Base-by-base conservation (phyloP, 2,888 invertebrate genomes). In the Mamestra brassicae region DNA sequence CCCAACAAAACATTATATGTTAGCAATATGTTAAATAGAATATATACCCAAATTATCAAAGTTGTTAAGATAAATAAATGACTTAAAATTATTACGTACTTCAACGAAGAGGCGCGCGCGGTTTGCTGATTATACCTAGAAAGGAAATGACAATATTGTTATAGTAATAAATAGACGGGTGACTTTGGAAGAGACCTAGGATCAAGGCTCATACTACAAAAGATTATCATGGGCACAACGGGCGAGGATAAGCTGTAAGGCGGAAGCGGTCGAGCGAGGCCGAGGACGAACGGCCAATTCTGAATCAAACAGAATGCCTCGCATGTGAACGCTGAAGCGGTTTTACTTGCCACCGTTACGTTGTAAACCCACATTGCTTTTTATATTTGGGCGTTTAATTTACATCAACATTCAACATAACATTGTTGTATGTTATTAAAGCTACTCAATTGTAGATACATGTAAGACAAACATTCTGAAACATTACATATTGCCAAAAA, bases 71-170 rank as follows among this genome's bases (percentile, higher is more conserved):
- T 86, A 86, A 90, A 89, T 87, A 89, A 91, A 91, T 89, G 67
- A 79, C 68, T 87, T 79, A 87, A 92, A 92, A 90, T 86, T 89
- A 89, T 94, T 96, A 96, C 96, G 96, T 96, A 96, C 96, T 96
- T 96, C 88, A 96, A 93, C 94, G 95, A 95, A 94, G 96, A 95
- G 89, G 95, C 93, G 93, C 96, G 95, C 93, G 95, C 95, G 93
- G 94, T 94, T 95, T 95, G 96, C 93, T 96, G 96, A 94, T 95
- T 96, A 96, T 96, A 96, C 96, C 96, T 96, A 96, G 96, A 96
- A 96, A 95, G 94, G 95, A 95, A 96, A 96, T 93, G 86, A 94
- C 90, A 93, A 91, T 90, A 90, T 91, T 90, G 92, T 93, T 91
- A 92, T 92, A 93, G 89, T 92, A 90, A 91, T 90, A 90, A 90